Percentiles rank a stretch among this genome's conserved stretches.
Evolutionary conservation across 2,888 invertebrate genomes (phyloP).

Genomic region (Sinelater perroti): DNA sequence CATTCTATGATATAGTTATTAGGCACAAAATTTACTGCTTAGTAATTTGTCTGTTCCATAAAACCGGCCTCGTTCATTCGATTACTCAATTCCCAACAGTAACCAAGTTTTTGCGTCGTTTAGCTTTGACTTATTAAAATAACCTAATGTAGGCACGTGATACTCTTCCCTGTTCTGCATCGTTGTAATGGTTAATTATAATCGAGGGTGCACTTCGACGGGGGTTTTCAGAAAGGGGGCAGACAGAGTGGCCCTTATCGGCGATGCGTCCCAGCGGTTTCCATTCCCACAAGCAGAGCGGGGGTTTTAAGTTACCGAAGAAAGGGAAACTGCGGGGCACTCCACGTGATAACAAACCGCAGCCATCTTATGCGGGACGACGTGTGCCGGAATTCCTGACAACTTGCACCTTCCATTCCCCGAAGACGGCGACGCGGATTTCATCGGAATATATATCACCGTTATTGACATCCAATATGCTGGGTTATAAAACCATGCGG

Average conservation of each 20-base stretch:
- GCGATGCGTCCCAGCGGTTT: slow-evolving; percentile 7
- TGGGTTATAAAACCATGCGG: slow-evolving; percentile 29
- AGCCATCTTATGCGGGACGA: slow-evolving; percentile 21
- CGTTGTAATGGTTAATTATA: background rate
- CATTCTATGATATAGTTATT: too few species aligned
- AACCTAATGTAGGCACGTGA: too few species aligned
- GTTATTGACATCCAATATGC: slow-evolving; percentile 33
- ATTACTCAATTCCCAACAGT: too few species aligned
- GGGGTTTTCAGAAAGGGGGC: too few species aligned
- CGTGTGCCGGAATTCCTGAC: slow-evolving; percentile 22
- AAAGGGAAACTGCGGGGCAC: slow-evolving; percentile 2
- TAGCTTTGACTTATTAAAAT: too few species aligned
- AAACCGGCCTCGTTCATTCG: too few species aligned
- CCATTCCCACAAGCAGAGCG: background rate
- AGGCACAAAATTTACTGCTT: too few species aligned
- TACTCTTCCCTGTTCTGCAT: background rate
- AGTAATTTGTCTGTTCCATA: too few species aligned
- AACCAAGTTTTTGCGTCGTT: too few species aligned
- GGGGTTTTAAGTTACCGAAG: slow-evolving; percentile 3
- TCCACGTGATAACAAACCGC: slow-evolving; percentile 11
- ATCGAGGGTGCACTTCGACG: background rate
- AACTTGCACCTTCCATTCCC: slow-evolving; percentile 28
- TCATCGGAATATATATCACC: slow-evolving; percentile 29
- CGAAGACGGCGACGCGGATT: slow-evolving; percentile 24
- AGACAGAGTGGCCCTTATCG: background rate